These are phyloP conservation scores for Heliconius ismenius DNA, from an alignment of 2,888 invertebrate species.

Conservation along the genomic window DNA sequence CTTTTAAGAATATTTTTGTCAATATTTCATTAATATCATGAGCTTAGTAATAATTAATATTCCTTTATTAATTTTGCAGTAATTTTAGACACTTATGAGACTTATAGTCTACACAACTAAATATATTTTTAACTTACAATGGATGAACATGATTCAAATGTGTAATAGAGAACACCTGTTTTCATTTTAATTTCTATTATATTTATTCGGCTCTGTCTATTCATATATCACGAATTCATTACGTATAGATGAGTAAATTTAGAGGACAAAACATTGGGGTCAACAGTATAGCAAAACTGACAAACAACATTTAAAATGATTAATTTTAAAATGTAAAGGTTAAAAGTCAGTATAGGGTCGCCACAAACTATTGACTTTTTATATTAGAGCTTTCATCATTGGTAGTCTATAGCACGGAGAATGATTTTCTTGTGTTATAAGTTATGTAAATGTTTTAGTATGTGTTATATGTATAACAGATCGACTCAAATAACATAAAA, in stretches of 20 bases:
- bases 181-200: constrained; percentile 9
- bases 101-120: background rate
- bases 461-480: background rate
- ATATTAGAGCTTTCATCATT: background rate
- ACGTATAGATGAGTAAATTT: background rate
- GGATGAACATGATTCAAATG: background rate
- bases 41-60: background rate
- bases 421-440: background rate
- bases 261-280: background rate
- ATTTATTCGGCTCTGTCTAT: constrained; percentile 35
- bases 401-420: background rate
- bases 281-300: background rate
- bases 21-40: no score
- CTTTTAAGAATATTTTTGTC: no score
- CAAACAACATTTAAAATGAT: background rate
- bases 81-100: background rate
- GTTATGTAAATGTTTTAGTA: background rate
- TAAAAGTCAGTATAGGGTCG: background rate
- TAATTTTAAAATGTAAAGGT: background rate
- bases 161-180: background rate
- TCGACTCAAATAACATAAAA: background rate
- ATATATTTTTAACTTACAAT: background rate
- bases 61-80: background rate
- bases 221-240: constrained; percentile 31
- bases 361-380: background rate